Percentiles rank a stretch among this genome's conserved stretches.
phyloP scores from a whole-genome alignment of 2,797 vertebrate genomes.

The Tenualosa thibaudeaui region DNA sequence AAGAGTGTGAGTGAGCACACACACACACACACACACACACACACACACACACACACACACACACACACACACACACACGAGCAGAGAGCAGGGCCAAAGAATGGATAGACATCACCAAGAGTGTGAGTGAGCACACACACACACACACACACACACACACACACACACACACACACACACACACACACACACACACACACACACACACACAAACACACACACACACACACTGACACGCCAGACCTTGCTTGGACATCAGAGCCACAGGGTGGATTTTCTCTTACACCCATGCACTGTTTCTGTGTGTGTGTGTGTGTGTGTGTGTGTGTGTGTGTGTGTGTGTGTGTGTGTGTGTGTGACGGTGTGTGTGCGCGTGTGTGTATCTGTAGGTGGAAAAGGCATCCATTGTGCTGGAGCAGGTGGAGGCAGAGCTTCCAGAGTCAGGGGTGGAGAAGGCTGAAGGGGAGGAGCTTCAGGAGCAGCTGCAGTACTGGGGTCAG shows the following conservation, averaged over 20 bases:
- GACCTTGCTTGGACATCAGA: too few relatives aligned
- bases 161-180: conserved; percentile 7
- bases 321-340: conserved; percentile 1
- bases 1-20: conserved; percentile 72
- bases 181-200: not conserved
- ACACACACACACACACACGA: conserved; percentile 45
- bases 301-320: not conserved
- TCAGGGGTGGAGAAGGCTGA: conserved; percentile 63
- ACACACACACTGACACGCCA: not conserved
- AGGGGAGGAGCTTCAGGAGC: conserved; percentile 78
- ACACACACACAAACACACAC: not conserved
- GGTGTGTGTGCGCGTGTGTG: not conserved
- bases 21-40: not conserved
- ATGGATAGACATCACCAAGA: conserved; percentile 80
- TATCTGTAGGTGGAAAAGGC: conserved; percentile 82
- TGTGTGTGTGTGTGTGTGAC: not conserved
- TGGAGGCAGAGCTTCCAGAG: conserved; percentile 83
- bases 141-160: not conserved
- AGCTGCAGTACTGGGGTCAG: conserved; percentile 70
- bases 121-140: conserved; percentile 68
- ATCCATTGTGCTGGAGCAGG: conserved; percentile 78
- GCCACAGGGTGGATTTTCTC: too few relatives aligned
- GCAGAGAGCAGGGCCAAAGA: conserved; percentile 74
- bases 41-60: not conserved
- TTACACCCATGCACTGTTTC: not conserved